These are phyloP conservation scores for Ommatoiulus sabulosus DNA, from an alignment of 2,888 invertebrate species.

Conservation along the genomic window DNA sequence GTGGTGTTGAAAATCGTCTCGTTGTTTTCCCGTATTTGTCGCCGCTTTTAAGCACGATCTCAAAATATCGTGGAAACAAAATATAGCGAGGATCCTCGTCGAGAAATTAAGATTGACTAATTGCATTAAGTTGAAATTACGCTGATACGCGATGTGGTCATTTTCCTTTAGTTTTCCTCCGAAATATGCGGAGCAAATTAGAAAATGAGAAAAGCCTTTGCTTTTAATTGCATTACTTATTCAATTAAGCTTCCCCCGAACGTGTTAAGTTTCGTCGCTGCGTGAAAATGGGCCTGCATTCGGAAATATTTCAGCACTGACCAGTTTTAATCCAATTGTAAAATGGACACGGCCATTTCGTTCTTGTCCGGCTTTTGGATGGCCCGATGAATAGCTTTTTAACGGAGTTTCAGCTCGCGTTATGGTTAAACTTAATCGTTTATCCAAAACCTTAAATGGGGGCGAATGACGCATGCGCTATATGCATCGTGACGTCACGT, in stretches of 20 bases:
- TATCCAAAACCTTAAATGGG: not conserved
- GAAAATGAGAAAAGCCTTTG: conserved; percentile 12
- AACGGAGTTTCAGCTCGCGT: not conserved
- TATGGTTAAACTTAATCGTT: not conserved
- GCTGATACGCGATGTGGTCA: not conserved
- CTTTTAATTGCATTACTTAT: conserved; percentile 43
- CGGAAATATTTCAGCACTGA: not conserved
- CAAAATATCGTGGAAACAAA: no score
- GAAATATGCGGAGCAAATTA: not conserved
- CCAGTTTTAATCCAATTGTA: not conserved
- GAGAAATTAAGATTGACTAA: conserved; percentile 24
- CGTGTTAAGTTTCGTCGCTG: not conserved
- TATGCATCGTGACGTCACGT: not conserved
- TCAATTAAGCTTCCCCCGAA: conserved; percentile 10
- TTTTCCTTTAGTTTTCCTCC: not conserved
- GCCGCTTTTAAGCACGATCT: no score
- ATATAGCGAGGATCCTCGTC: not conserved
- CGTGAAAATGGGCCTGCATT: not conserved
- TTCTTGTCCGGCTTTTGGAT: not conserved
- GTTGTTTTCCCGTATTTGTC: no score
- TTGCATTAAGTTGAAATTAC: conserved; percentile 7
- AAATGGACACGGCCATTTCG: not conserved
- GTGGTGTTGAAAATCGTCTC: no score
- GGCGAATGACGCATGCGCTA: not conserved
- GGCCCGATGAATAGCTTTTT: not conserved